A percentile compares a stretch with the other conserved stretches of the same genome.
phyloP scores from a whole-genome alignment of 2,113 vertebrate genomes.

The Pholis gunnellus region DNA sequence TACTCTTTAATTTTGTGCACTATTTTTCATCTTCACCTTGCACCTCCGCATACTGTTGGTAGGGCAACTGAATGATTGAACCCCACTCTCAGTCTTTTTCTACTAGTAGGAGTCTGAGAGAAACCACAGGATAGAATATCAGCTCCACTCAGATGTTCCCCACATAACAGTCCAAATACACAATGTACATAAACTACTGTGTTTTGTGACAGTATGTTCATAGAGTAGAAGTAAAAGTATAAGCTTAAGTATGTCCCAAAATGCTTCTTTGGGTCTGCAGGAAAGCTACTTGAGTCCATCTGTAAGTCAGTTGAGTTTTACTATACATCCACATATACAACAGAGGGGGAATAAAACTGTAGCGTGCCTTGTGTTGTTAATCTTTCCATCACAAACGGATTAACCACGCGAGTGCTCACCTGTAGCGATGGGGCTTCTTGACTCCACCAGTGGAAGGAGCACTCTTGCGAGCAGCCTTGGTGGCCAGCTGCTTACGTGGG shows the following conservation, averaged over 20 bases:
- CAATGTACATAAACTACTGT: neutral
- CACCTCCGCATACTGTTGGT: neutral
- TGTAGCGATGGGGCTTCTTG: slow-evolving; percentile 91
- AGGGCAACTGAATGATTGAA: neutral
- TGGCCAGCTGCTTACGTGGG: slow-evolving; percentile 90
- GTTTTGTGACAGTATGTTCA: neutral
- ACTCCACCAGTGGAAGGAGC: slow-evolving; percentile 91
- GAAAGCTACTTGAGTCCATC: neutral
- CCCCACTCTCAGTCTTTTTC: neutral
- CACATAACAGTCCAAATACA: neutral
- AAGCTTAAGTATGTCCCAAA: neutral
- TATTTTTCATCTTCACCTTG: neutral
- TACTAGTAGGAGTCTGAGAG: neutral
- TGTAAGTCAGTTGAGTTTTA: neutral
- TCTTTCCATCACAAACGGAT: neutral
- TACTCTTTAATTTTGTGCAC: neutral
- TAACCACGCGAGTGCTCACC: slow-evolving; percentile 68
- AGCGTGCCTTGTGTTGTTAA: neutral
- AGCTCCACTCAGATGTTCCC: neutral
- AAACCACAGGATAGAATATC: neutral
- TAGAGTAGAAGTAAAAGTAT: neutral
- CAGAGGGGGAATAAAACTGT: neutral
- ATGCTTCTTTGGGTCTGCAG: neutral
- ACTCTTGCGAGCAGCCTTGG: slow-evolving; percentile 90
- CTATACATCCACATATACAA: neutral